phyloP scores from a whole-genome alignment of 1,140 invertebrate species.

The Drosophila jambulina region DNA sequence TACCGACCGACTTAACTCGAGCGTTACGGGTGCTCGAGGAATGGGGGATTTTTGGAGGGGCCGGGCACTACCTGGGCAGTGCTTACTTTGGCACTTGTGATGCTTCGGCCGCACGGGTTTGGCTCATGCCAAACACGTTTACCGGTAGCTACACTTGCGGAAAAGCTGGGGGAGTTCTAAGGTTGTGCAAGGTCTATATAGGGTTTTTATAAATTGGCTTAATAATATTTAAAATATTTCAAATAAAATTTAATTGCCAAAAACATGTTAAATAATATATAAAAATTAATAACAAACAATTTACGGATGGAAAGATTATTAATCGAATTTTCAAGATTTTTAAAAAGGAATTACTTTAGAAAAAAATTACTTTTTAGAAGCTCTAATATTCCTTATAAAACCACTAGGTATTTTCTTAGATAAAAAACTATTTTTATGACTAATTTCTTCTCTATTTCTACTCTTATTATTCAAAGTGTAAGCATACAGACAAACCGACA shows the following conservation, averaged over 20 bases:
- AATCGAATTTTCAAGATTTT: no score
- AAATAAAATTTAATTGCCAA: no score
- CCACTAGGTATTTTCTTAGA: neutral
- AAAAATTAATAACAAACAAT: neutral
- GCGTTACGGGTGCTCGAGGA: slow-evolving; percentile 47
- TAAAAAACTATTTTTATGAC: neutral
- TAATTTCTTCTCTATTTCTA: no score
- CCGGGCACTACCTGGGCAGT: slow-evolving; percentile 32
- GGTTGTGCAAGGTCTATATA: no score
- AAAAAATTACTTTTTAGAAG: no score
- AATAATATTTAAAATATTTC: neutral
- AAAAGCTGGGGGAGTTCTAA: neutral
- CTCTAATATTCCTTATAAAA: neutral
- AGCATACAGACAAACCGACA: slow-evolving; percentile 24
- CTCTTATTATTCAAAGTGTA: neutral
- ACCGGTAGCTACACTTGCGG: neutral
- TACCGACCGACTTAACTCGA: slow-evolving; percentile 70
- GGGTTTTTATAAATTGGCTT: neutral
- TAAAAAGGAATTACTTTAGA: no score
- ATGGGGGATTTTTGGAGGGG: neutral
- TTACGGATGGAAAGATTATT: neutral
- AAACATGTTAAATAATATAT: neutral
- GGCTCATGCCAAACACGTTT: slow-evolving; percentile 63
- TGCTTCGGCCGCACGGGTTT: slow-evolving; percentile 56
- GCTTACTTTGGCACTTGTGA: slow-evolving; percentile 66